These are phyloP conservation scores for Montipora efflorescens DNA, from an alignment of 64 coral and sea anemone genomes.

Conservation along the genomic window DNA sequence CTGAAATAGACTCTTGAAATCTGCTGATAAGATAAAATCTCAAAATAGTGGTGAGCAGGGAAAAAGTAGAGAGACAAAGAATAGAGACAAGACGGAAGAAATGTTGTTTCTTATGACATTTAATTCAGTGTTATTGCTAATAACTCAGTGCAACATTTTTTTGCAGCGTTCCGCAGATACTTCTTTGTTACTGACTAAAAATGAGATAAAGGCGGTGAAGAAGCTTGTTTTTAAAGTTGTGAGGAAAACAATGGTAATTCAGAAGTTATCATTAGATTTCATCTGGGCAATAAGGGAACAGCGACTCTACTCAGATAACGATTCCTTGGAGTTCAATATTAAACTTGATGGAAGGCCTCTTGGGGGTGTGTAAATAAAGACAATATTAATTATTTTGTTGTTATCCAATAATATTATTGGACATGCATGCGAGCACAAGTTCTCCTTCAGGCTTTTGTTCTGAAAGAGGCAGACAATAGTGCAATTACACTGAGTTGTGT, in stretches of 20 bases:
- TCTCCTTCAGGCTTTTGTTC: not conserved
- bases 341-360: conserved; percentile 65
- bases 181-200: conserved; percentile 44
- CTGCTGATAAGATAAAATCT: no score
- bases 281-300: conserved; percentile 63
- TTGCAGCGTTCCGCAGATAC: conserved; percentile 30
- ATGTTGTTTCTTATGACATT: no score
- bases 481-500: not conserved
- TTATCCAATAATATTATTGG: not conserved
- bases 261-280: conserved; percentile 25
- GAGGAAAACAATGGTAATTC: conserved; percentile 35
- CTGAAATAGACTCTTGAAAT: no score
- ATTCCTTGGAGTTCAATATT: conserved; percentile 54
- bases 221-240: conserved; percentile 62
- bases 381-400: no score
- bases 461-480: not conserved
- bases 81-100: no score
- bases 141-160: no score
- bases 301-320: conserved; percentile 18
- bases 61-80: no score
- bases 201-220: conserved; percentile 65
- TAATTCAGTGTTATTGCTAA: no score
- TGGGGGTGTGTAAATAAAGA: not conserved
- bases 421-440: not conserved
- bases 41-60: no score